These are phyloP conservation scores for Monopterus albus DNA, from an alignment of 2,113 vertebrate genomes.

Conservation along the genomic window DNA sequence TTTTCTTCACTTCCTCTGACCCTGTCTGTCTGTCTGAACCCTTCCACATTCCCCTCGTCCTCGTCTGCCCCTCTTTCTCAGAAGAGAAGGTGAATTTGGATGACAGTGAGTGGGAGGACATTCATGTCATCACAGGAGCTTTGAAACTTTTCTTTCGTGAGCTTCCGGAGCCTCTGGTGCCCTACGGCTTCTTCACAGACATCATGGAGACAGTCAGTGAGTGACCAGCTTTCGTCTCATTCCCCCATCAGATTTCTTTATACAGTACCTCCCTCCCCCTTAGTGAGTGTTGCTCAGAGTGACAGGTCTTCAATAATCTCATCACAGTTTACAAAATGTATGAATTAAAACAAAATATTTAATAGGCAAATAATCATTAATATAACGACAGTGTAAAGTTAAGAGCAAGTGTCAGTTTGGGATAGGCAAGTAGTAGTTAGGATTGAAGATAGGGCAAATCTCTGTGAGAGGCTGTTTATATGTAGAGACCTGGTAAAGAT, in stretches of 20 bases:
- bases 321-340: no score
- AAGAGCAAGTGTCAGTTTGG: no score
- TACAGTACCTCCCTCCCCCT: no score
- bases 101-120: conserved; percentile 89
- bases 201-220: conserved; percentile 85
- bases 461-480: no score
- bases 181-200: conserved; percentile 82
- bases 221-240: conserved; percentile 54
- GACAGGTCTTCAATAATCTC: no score
- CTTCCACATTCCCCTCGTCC: not conserved
- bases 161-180: conserved; percentile 90
- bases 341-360: no score
- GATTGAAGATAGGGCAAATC: no score
- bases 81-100: conserved; percentile 90
- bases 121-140: conserved; percentile 92
- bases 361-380: no score
- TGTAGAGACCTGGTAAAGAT: no score
- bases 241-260: not conserved
- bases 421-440: no score
- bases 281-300: not conserved
- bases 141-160: conserved; percentile 94
- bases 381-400: no score
- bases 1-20: conserved; percentile 31
- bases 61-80: conserved; percentile 52
- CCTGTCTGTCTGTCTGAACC: conserved; percentile 17